Evolutionary conservation across 2,113 vertebrate species (phyloP).

Genomic region (Amphiprion ocellaris): DNA sequence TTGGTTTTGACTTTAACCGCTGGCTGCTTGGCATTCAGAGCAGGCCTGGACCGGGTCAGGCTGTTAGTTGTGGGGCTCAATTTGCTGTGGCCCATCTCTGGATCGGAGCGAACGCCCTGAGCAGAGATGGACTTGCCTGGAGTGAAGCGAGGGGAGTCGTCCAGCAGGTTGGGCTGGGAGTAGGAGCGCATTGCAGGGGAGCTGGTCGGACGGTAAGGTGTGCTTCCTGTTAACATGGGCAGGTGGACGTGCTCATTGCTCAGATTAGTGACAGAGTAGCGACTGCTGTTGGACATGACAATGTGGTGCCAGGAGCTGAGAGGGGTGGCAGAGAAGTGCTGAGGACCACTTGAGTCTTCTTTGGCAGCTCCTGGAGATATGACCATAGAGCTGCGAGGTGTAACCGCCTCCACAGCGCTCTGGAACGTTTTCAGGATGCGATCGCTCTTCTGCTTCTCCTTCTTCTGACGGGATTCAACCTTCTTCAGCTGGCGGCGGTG

Average conservation of each 20-base stretch:
- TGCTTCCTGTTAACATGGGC: constrained; percentile 63
- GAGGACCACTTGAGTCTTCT: constrained; percentile 79
- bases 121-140: constrained; percentile 71
- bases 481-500: constrained; percentile 84
- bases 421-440: constrained; percentile 88
- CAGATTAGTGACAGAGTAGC: constrained; percentile 78
- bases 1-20: constrained; percentile 60
- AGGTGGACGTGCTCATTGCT: constrained; percentile 78
- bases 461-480: constrained; percentile 87
- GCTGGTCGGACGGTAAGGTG: constrained; percentile 62
- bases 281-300: constrained; percentile 82
- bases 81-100: constrained; percentile 69
- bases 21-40: constrained; percentile 64
- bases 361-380: constrained; percentile 81
- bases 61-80: constrained; percentile 70
- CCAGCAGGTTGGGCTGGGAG: constrained; percentile 82
- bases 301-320: constrained; percentile 87
- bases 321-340: constrained; percentile 84
- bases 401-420: constrained; percentile 85
- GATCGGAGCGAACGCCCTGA: constrained; percentile 66
- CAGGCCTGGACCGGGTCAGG: constrained; percentile 82
- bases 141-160: constrained; percentile 42
- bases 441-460: constrained; percentile 87
- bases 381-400: constrained; percentile 83
- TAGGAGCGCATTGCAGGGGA: constrained; percentile 76